Evolutionary conservation across 2,888 invertebrate species (phyloP), one percentile per base, ranked within the genome.

Genomic region (Mesoligia furuncula): DNA sequence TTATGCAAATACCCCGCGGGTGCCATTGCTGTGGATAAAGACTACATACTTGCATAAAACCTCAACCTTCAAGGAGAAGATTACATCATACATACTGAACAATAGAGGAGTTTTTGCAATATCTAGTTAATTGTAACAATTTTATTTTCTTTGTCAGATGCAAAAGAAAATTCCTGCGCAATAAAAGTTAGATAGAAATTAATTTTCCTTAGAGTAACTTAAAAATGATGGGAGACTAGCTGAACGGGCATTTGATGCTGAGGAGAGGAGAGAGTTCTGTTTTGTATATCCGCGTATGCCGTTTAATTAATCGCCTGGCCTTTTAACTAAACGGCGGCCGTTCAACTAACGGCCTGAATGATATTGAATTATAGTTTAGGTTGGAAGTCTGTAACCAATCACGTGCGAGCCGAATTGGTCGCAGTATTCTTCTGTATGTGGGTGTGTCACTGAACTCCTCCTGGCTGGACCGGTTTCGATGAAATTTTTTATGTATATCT

Each of bases 81-180:
- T 71, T 36, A 62, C 59, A 71, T 72, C 62, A 77, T 59, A 45
- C 9, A 11, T 61, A 62, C 54, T 67, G 51, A 74, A 84, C 86
- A 84, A 83, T 83, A 48, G 73, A 1, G 0, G 13, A 8, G 62
- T 84, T 85, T 72, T 77, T 85, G 54, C 77, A 68, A 69, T 68
- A 62, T 24, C 73, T 31, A 27, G 59, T 66, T 65, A 71, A 71
- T 42, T 62, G 51, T 54, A 57, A 45, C 36, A 61, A 51, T 54
- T 42, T 65, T 57, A 79, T 83, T 79, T 79, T 73, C 75, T 81
- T 77, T 24, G 54, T 64, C 13, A 62, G 74, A 69, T 75, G 74
- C 59, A 65, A 65, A 9, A 59, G 36, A 24, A 59, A 20, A 31
- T 13, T 57, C 15, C 15, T 27, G 39, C 57, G 20, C 51, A 59